Percentiles rank a stretch among this genome's conserved stretches.
These are phyloP conservation scores for Alloplasta piceator DNA, from an alignment of 2,888 invertebrate genomes.

Conservation along the genomic window DNA sequence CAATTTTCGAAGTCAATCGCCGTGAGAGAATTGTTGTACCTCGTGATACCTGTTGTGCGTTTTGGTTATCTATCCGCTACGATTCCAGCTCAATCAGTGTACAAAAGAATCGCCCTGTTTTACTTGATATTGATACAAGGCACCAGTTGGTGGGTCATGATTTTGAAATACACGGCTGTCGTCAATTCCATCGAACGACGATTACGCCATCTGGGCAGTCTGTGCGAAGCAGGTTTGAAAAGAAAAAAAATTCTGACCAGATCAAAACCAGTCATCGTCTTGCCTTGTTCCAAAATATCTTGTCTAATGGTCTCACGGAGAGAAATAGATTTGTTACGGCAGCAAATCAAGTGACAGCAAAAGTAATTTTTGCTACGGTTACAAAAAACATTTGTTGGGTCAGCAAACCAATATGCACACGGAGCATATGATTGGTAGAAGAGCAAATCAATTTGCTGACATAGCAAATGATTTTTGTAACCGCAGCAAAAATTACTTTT, in stretches of 20 bases:
- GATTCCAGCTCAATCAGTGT: background rate
- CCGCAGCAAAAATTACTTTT: too few relatives aligned
- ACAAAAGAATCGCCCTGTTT: background rate
- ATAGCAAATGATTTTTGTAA: too few relatives aligned
- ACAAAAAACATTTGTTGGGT: too few relatives aligned
- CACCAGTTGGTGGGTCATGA: background rate
- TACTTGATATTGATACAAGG: background rate
- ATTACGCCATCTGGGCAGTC: constrained; percentile 14
- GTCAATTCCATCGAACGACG: constrained; percentile 12
- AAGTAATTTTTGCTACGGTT: too few relatives aligned
- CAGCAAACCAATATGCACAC: too few relatives aligned
- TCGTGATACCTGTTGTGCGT: background rate
- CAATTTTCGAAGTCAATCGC: background rate
- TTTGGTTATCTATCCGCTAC: background rate
- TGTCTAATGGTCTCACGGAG: too few relatives aligned
- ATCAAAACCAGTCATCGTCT: too few relatives aligned
- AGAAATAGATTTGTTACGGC: too few relatives aligned
- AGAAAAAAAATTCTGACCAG: background rate
- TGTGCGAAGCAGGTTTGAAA: constrained; percentile 5
- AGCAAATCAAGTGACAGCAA: too few relatives aligned
- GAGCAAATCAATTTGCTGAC: too few relatives aligned
- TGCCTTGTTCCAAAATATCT: too few relatives aligned
- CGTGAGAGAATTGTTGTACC: background rate
- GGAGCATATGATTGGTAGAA: too few relatives aligned
- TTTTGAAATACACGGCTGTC: background rate